Percentiles rank a stretch among this genome's conserved stretches.
Evolutionary conservation across 2,113 vertebrate species (phyloP).

Genomic region (Rhegmatorhina hoffmannsi): DNA sequence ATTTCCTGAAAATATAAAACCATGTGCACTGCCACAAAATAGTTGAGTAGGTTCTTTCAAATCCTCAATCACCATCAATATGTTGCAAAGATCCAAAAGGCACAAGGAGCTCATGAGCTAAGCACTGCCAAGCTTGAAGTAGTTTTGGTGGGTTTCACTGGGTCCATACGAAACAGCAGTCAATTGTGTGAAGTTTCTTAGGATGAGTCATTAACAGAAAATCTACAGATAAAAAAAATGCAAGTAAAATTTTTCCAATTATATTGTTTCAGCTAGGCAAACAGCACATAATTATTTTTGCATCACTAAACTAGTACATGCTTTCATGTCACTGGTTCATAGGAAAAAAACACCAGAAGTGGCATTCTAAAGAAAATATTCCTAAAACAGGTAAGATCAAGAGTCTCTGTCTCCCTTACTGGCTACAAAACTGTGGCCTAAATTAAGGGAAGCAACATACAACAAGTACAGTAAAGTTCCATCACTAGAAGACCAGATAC

Average conservation of each 20-base stretch:
- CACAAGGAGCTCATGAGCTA: constrained; percentile 81
- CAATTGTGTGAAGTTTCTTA: constrained; percentile 70
- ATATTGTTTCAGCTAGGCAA: background rate
- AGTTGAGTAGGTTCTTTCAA: constrained; percentile 74
- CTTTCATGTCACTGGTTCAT: background rate
- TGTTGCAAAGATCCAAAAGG: constrained; percentile 82
- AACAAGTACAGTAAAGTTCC: background rate
- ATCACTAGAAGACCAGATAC: background rate
- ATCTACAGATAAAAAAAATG: constrained; percentile 54
- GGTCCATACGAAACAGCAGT: constrained; percentile 69
- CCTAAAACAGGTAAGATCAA: background rate
- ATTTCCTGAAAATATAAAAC: constrained; percentile 83
- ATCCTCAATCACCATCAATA: constrained; percentile 67
- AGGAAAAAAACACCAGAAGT: background rate
- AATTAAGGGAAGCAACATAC: background rate
- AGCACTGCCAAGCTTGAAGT: constrained; percentile 78
- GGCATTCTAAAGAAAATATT: background rate
- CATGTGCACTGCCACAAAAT: constrained; percentile 82
- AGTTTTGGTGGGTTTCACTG: constrained; percentile 77
- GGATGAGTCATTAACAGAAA: constrained; percentile 77
- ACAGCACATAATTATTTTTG: background rate
- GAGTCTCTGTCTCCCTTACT: background rate
- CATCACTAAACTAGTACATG: background rate
- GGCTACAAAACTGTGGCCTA: background rate
- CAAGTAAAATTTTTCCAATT: background rate